Percentiles rank a stretch among this genome's conserved stretches.
phyloP scores from a whole-genome alignment of 2,797 vertebrate genomes.

The Danio tinwini region DNA sequence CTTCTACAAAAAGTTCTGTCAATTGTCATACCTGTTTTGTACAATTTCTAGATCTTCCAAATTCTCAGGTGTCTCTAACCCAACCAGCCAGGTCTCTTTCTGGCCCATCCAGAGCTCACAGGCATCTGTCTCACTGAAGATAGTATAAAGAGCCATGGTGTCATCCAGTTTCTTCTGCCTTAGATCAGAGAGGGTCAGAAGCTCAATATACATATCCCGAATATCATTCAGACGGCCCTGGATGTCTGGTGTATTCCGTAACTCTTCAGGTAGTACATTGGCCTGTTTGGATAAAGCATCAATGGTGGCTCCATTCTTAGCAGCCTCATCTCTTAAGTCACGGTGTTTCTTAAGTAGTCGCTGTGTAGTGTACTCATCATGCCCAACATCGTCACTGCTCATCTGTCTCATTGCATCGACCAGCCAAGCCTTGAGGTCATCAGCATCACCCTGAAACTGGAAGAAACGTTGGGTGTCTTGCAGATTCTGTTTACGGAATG shows the following conservation, averaged over 20 bases:
- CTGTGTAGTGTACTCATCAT: slow-evolving; percentile 91
- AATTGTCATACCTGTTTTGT: slow-evolving; percentile 86
- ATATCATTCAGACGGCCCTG: slow-evolving; percentile 84
- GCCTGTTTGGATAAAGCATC: slow-evolving; percentile 84
- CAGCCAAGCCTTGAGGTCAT: slow-evolving; percentile 88
- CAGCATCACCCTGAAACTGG: slow-evolving; percentile 94
- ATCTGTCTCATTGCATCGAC: slow-evolving; percentile 85
- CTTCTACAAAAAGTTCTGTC: neutral
- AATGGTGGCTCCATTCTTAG: slow-evolving; percentile 81
- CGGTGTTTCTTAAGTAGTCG: slow-evolving; percentile 85
- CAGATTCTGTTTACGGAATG: slow-evolving; percentile 88
- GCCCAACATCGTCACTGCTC: slow-evolving; percentile 84
- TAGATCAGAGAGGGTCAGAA: slow-evolving; percentile 83
- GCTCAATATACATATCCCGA: slow-evolving; percentile 85
- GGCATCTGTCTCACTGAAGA: slow-evolving; percentile 93
- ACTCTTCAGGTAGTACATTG: slow-evolving; percentile 85
- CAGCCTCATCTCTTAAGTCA: slow-evolving; percentile 84
- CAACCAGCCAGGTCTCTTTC: slow-evolving; percentile 94
- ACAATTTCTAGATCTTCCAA: slow-evolving; percentile 95
- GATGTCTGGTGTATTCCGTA: slow-evolving; percentile 87
- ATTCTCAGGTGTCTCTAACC: slow-evolving; percentile 87
- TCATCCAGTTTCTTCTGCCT: slow-evolving; percentile 89
- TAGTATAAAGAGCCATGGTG: slow-evolving; percentile 88
- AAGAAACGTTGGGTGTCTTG: slow-evolving; percentile 89
- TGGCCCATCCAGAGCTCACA: slow-evolving; percentile 96